Evolutionary conservation across 2,888 invertebrate species (phyloP), one percentile per base, ranked within the genome.

Genomic region (Epirrita christyi): DNA sequence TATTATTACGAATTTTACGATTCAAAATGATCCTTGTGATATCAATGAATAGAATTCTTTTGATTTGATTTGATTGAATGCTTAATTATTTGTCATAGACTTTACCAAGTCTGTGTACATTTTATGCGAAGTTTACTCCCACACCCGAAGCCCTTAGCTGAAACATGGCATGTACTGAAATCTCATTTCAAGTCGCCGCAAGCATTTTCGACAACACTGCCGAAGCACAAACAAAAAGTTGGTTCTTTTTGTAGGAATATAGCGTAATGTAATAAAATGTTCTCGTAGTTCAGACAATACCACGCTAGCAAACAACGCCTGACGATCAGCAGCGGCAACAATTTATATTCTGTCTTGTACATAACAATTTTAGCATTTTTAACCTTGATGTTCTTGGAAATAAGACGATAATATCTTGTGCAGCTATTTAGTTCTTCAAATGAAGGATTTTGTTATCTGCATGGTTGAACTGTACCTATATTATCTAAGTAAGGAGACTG

Each of bases 261-360:
- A 49, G 11, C 15, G 46, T 55, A 55, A 59, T 59, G 50, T 43
- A 51, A 55, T 55, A 49, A 59, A 54, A 49, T 48, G 21, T 21
- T 21, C 4, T 21, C 21, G 44, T 49, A 50, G 49, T 34, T 37
- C 46, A 41, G 42, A 58, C 43, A 50, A 49, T 40, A 42, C 48
- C 21, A 34, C 49, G 49, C 41, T 44, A 44, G 58, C 49, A 53
- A 58, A 58, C 58, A 58, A 28, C 29, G 32, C 29, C 15, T 54
- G 50, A 59, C 46, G 38, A 50, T 50, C 21, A 27, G 41, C 32
- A n/a, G n/a, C n/a, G n/a, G n/a, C n/a, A n/a, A n/a, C n/a, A n/a
- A 59, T 43, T 51, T 50, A 50, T 43, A 49, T 34, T 37, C 54
- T 41, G 11, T 10, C 28, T 32, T 49, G 42, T 40, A 43, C 32